Evolutionary conservation across 2,113 vertebrate species (phyloP), one percentile per base, ranked within the genome.

Genomic region (Macrotus californicus): DNA sequence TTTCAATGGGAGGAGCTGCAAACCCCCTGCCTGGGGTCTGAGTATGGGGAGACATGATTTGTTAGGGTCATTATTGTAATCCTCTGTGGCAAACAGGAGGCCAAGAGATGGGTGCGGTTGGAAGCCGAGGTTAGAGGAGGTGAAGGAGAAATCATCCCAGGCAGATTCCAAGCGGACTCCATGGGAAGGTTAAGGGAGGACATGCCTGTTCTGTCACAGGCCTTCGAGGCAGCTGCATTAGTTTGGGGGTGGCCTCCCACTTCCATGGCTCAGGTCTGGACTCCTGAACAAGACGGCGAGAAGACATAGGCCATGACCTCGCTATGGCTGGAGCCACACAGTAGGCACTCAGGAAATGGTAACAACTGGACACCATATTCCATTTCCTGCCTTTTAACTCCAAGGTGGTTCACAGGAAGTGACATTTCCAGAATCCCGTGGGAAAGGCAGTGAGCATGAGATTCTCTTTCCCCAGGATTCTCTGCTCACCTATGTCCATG

Each of bases 1-100:
- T 91, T n/a, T 50, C 24, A 22, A 4, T 64, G 59, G 46, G 50
- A 87, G 36, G 24, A 73, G 0, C 15, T 31, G 2, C 48, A 84
- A 77, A 34, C 36, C 36, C 16, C 14, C 5, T 29, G 13, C 36
- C 61, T 34, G 34, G 24, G 10, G 9, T 21, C 6, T 1, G 4
- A 15, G 3, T 34, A 29, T 1, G 36, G 14, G 10, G 31, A 79
- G 39, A 7, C 0, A 0, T 54, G 9, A 26, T 8, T 52, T 19
- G 24, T 80, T 48, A 21, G 13, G n/a, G 24, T 6, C 36, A 4
- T 80, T 52, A 66, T 22, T 39, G 14, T 15, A 66, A 21, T 29
- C 50, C 31, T 34, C 31, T 26, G 4, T 34, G 29, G 21, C 24
- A 11, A 92, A 50, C 14, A 29, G 7, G 50, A 46, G 50, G 36